These are phyloP conservation scores for Danaus chrysippus DNA, from an alignment of 2,888 invertebrate genomes.

Conservation along the genomic window DNA sequence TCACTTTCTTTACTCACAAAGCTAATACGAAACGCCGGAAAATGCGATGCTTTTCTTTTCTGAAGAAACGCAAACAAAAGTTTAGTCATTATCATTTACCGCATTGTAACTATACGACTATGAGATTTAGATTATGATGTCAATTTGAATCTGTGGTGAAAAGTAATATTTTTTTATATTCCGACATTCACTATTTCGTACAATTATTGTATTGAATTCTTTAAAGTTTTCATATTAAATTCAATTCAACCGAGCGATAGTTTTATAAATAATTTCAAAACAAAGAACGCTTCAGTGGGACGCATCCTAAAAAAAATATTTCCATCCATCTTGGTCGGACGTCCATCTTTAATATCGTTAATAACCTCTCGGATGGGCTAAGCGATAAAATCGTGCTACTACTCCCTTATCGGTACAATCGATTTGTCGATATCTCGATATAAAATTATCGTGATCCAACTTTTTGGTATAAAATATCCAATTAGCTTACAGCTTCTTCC, in stretches of 20 bases:
- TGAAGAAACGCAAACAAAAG: slow-evolving; percentile 60
- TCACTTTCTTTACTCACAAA: slow-evolving; percentile 53
- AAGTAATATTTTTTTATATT: too few relatives aligned
- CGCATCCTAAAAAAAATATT: slow-evolving; percentile 40
- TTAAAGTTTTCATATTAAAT: slow-evolving; percentile 23
- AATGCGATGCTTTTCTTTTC: slow-evolving; percentile 59
- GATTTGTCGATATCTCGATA: slow-evolving; percentile 50
- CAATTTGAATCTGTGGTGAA: too few relatives aligned
- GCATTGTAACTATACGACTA: slow-evolving; percentile 29
- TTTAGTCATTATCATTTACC: slow-evolving; percentile 34
- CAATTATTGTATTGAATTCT: too few relatives aligned
- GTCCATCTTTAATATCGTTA: slow-evolving; percentile 42
- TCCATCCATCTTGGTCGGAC: slow-evolving; percentile 50
- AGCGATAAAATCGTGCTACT: slow-evolving; percentile 59
- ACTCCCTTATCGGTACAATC: slow-evolving; percentile 53
- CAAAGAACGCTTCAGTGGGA: slow-evolving; percentile 28
- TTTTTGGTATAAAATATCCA: slow-evolving; percentile 30
- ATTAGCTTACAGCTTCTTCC: slow-evolving; percentile 22
- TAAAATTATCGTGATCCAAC: slow-evolving; percentile 36
- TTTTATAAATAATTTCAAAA: not conserved
- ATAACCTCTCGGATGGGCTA: slow-evolving; percentile 48
- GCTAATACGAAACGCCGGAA: slow-evolving; percentile 50
- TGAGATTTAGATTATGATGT: too few relatives aligned
- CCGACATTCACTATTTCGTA: too few relatives aligned
- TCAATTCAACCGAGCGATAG: not conserved